Evolutionary conservation across 2,113 vertebrate species (phyloP), one percentile per base, ranked within the genome.

Genomic region (Daubentonia madagascariensis): DNA sequence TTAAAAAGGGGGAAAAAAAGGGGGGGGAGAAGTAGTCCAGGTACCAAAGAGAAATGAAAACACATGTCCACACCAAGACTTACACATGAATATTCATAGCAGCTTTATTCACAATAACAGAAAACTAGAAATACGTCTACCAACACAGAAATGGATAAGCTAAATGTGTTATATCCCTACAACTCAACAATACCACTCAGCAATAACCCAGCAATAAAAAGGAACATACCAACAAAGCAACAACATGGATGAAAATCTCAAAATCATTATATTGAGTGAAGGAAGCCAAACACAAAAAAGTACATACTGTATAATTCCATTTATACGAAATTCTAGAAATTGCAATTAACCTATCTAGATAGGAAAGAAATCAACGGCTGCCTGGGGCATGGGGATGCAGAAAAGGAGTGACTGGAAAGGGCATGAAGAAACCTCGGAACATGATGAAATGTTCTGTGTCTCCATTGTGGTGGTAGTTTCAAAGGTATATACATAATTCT

Each of bases 21-120:
- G 45, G 7, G 72, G 8, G 45, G 45, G 7, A 78, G 8, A 70
- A 65, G 18, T 23, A 16, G 3, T 83, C 20, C 92, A 89, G 35
- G 65, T 93, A 61, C 23, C 1, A 5, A 76, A 91, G 43, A 96
- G 68, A 96, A 97, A 94, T 67, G 5, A 81, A 95, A 89, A 72
- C 70, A 86, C 37, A 54, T 35, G 20, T 37, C 76, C 30, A 87
- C 35, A 76, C 11, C 48, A 68, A 91, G 28, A 67, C 18, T 17
- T 54, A n/a, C 3, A 80, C 18, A 14, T 88, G 52, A 94, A 63
- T 90, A 72, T 35, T 75, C 40, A 91, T 2, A 72, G 28, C 10
- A 61, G 14, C 14, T 85, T 63, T 23, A 65, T 85, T 89, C 67
- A 72, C 40, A 43, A 76, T 13, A 67, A 45, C 32, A 43, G 35